Evolutionary conservation across 2,797 vertebrate species (phyloP), one percentile per base, ranked within the genome.

Genomic region (Sebastes miniatus): DNA sequence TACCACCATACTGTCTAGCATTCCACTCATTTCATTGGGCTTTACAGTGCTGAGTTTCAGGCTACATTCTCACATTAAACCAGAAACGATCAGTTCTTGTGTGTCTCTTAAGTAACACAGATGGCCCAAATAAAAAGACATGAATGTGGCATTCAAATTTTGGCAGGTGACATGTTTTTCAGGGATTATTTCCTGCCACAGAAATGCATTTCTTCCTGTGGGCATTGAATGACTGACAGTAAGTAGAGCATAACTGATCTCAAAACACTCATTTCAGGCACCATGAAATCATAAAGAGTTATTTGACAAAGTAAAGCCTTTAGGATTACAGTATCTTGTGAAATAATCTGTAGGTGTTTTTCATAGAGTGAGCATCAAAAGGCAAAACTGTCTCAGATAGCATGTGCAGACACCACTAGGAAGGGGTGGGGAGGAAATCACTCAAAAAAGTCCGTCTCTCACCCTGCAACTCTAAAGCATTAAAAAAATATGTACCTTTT

Each of bases 231-330:
- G 62, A 81, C 43, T 84, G 67, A 76, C 43, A 61, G 74, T 72
- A 87, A 86, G 75, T 81, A 86, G 87, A 91, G 80, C 86, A 72
- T 67, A 80, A 84, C 78, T 69, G 76, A 88, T 83, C 16, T 69
- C 47, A 84, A 88, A 73, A 86, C 75, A 85, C 52, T 87, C 81
- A 75, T 87, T 43, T 81, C 73, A 80, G 31, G 54, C 85, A 71
- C 70, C 78, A 70, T 87, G 52, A 83, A 80, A 83, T 83, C 72
- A 67, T 25, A 59, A 76, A 59, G 20, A 29, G 27, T 69, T 77
- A 67, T 61, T 66, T 75, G 6, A 32, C 22, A 61, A 68, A 75
- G 72, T 69, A 22, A 78, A 77, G 56, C 63, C 25, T 79, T 79
- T 5, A 54, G 47, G 56, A 70, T 85, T 76, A 65, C 57, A 73